Percentiles rank a stretch among this genome's conserved stretches.
These are phyloP conservation scores for Atlantisia rogersi DNA, from an alignment of 2,113 vertebrate genomes.

Conservation along the genomic window DNA sequence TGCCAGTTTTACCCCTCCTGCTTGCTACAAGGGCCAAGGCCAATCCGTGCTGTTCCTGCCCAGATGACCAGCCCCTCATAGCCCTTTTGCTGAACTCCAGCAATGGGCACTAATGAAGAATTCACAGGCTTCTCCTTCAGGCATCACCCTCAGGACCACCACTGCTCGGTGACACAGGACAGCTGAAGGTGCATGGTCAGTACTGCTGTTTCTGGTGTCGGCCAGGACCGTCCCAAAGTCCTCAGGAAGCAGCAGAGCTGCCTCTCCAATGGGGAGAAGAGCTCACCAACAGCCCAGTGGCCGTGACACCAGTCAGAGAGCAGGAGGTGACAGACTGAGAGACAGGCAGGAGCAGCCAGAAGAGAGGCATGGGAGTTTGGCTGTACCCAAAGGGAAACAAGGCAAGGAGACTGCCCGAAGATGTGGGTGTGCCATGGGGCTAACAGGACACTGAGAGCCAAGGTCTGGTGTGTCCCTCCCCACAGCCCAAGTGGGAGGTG, in stretches of 20 bases:
- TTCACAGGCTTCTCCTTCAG: neutral
- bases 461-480: neutral
- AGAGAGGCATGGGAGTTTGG: neutral
- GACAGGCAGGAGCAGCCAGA: neutral
- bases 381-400: neutral
- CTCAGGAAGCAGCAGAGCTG: neutral
- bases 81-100: neutral
- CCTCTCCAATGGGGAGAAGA: accelerated
- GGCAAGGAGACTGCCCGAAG: neutral
- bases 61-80: neutral
- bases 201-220: neutral
- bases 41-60: neutral
- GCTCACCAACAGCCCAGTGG: neutral
- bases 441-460: neutral
- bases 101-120: accelerated
- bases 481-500: accelerated
- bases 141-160: neutral
- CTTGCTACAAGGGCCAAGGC: neutral
- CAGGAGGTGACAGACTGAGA: neutral
- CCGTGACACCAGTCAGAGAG: neutral
- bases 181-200: accelerated
- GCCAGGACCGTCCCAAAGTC: neutral
- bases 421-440: accelerated
- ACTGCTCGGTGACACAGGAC: neutral
- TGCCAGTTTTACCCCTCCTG: neutral